phyloP scores from a whole-genome alignment of 2,113 vertebrate species.

The Nothobranchius kuhntae region DNA sequence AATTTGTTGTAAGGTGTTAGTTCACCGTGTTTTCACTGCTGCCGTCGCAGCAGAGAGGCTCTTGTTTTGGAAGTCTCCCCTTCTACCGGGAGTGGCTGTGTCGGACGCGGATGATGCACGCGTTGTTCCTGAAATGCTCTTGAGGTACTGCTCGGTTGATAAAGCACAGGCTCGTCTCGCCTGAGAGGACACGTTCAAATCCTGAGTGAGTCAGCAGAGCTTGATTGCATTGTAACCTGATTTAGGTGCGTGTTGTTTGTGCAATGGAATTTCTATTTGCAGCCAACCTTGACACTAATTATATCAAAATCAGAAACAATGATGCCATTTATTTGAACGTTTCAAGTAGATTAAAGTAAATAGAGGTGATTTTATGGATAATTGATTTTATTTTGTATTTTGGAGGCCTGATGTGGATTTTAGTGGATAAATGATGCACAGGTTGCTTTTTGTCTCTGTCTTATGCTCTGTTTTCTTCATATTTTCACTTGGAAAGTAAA shows the following conservation, averaged over 20 bases:
- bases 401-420: neutral
- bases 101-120: neutral
- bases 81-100: neutral
- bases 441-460: neutral
- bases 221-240: constrained; percentile 24
- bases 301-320: constrained; percentile 28
- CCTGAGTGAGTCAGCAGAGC: constrained; percentile 31
- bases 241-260: constrained; percentile 37
- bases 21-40: constrained; percentile 1
- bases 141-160: constrained; percentile 6
- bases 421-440: neutral
- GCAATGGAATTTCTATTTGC: constrained; percentile 31
- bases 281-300: constrained; percentile 28
- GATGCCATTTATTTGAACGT: constrained; percentile 12
- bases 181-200: constrained; percentile 34
- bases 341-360: constrained; percentile 33
- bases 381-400: constrained; percentile 9
- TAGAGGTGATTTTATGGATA: constrained; percentile 6
- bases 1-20: no score
- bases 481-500: neutral
- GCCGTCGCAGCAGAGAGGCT: constrained; percentile 9
- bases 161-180: constrained; percentile 29
- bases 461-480: neutral
- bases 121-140: constrained; percentile 9
- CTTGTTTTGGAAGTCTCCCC: constrained; percentile 9